Base-by-base conservation (phyloP, 2,113 vertebrate genomes). In the Mustela nigripes region DNA sequence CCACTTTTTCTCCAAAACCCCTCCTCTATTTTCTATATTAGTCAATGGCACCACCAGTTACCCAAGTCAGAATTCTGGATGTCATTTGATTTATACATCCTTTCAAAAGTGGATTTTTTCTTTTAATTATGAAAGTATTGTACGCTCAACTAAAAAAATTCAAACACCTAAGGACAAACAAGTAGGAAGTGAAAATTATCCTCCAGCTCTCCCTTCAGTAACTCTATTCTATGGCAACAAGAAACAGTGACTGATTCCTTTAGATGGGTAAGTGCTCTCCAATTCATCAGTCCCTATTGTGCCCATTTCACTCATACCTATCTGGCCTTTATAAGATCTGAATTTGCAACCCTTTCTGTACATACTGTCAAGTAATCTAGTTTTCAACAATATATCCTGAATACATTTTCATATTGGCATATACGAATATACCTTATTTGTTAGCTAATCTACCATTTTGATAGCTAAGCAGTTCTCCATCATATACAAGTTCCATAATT, bases 321-420 rank as follows among this genome's bases (percentile, higher is more conserved):
- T 81, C 74, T 92, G 39, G 53, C 39, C 63, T 92, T 65, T 50
- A 19, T 24, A 88, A 39, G 28, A 87, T 81, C 26, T 92, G 28
- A 92, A 92, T 88, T 45, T 88, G 67, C 36, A 71, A 74, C 16
- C 36, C 16, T 24, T 42, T 92, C 62, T 73, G 48, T 73, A 92
- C 28, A 87, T 73, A 92, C 74, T 74, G 7, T 88, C 80, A 11
- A 87, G 19, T 73, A 73, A 88, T 21, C 65, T 19, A 82, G 28
- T 76, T 96, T 74, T 58, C 84, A 83, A 65, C 16, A 92, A 81
- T 45, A 74, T 2, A 58, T 58, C 58, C 24, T 58, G 31, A 48
- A 19, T 92, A 92, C n/a, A 22, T 95, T 95, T 85, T 90, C 58
- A 10, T 76, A 91, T n/a, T 28, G 84, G 94, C 21, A 95, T 21